Evolutionary conservation across 1,140 invertebrate species (phyloP), one percentile per base, ranked within the genome.

Genomic region (Phenacoccus solenopsis): DNA sequence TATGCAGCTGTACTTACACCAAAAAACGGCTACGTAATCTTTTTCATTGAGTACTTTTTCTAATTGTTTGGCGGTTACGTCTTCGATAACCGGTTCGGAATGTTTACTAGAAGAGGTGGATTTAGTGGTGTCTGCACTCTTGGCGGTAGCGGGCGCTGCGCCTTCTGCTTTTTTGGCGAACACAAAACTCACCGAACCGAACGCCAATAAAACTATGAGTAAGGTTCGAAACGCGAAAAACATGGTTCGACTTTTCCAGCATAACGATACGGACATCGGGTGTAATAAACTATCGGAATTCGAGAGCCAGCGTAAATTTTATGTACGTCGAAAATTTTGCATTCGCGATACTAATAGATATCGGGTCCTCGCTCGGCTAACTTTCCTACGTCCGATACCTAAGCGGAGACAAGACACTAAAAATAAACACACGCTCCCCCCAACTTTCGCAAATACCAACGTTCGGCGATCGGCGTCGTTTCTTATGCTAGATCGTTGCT

Each of bases 11-110:
- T 49, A 90, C 93, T 94, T 91, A 96, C 93, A 94, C 90, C 93
- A 95, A 82, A 90, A 94, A 77, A 95, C 92, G 76, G 92, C 93
- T 77, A 94, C 90, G 84, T 90, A 94, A 81, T 94, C 91, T 84
- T 93, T 93, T 74, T 92, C 89, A 78, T 89, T 86, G 76, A 94
- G 84, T 71, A 94, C 83, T 77, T 89, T 85, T 78, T 94, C 91
- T 79, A 94, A 86, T 81, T 93, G 90, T 80, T 94, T 93, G 77
- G 90, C 87, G 79, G 89, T 90, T 80, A 94, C 90, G 81, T 94
- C 91, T 82, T 94, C 91, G 81, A 94, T 94, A 75, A 92, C 87
- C 77, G 90, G 85, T 75, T 90, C 88, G 74, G 81, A 80, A 59
- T 84, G 80, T 71, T 80, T 78, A 67, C 21, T 57, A 73, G 76